Evolutionary conservation across 2,113 vertebrate species (phyloP).

Genomic region (Tamias sibiricus): DNA sequence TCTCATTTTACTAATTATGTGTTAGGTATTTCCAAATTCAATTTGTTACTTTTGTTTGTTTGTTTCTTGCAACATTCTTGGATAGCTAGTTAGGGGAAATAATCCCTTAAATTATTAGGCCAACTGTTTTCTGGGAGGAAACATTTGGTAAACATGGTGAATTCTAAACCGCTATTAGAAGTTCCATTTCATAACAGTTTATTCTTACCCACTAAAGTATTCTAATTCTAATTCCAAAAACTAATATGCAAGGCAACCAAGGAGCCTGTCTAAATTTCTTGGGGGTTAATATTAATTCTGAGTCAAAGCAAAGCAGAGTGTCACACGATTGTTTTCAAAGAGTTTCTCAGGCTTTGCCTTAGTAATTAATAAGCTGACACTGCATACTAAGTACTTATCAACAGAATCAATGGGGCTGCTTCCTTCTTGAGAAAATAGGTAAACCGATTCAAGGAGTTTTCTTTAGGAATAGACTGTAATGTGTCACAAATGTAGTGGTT

Average conservation of each 20-base stretch:
- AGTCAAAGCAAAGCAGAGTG: constrained; percentile 81
- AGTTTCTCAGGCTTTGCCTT: constrained; percentile 80
- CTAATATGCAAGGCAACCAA: constrained; percentile 76
- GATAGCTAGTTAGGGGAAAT: constrained; percentile 62
- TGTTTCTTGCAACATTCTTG: constrained; percentile 57
- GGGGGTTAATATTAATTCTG: constrained; percentile 80
- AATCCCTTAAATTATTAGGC: constrained; percentile 59
- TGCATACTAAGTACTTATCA: constrained; percentile 81
- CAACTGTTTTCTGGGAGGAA: constrained; percentile 77
- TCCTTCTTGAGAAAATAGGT: constrained; percentile 64
- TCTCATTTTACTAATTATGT: constrained; percentile 69
- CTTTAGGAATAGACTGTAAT: constrained; percentile 54
- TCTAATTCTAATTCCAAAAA: constrained; percentile 75
- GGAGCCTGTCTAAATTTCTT: constrained; percentile 56
- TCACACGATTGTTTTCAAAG: constrained; percentile 77
- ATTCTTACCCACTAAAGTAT: constrained; percentile 74
- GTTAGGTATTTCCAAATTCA: constrained; percentile 74
- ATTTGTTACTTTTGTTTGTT: constrained; percentile 45
- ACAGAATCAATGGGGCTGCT: constrained; percentile 71
- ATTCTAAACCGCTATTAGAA: constrained; percentile 79
- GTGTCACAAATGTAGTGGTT: constrained; percentile 78
- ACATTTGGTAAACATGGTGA: constrained; percentile 74
- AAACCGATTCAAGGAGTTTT: constrained; percentile 56
- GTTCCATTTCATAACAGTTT: constrained; percentile 81
- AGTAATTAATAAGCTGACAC: constrained; percentile 86